Base-by-base conservation (phyloP, 92 coral and sea anemone genomes). In the Zoanthus solanderi region DNA sequence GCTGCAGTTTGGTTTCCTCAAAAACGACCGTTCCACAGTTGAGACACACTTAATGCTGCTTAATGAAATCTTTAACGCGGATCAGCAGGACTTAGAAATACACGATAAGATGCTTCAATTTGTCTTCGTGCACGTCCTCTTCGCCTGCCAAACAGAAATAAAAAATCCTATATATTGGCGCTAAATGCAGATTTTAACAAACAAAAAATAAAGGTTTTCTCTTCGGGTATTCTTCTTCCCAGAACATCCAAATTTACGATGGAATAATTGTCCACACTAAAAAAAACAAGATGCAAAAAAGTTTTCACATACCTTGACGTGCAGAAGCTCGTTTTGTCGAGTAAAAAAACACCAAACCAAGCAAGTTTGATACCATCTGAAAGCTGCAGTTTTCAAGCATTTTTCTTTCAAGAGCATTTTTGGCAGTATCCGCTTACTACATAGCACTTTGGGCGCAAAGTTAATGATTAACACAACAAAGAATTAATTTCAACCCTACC, bases 391-490 rank as follows among this genome's bases (percentile, higher is more conserved):
- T 80, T 60, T 60, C 74, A 80, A 31, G 4, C 67, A 78, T 78
- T 68, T 78, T 80, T 80, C 85, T 60, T 60, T 54, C 37, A 56
- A n/a, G 34, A 48, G 67, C 84, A 56, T 80, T 61, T 81, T 81
- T 57, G 85, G 85, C 85, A 63, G 85, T 81, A 78, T 50, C 84
- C 84, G 14, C 84, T 78, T 52, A 78, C 65, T 52, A 7, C 84
- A 78, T 78, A 52, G 84, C 84, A 78, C 84, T 78, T 60, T 57
- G 85, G 85, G 75, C 54, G 85, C 85, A 81, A 81, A 81, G 69
- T 81, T 81, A 81, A 61, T 81, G 75, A 81, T 61, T 81, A 81
- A 50, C 52, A 47, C 8, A 8, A 47, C 52, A 47, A 47, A 47
- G 52, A 47, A 47, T 4, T 31, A 37, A 81, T 60, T 81, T 81